A percentile compares a stretch with the other conserved stretches of the same genome.
Evolutionary conservation across 2,113 vertebrate genomes (phyloP).

Genomic region (Amblyornis subalaris): DNA sequence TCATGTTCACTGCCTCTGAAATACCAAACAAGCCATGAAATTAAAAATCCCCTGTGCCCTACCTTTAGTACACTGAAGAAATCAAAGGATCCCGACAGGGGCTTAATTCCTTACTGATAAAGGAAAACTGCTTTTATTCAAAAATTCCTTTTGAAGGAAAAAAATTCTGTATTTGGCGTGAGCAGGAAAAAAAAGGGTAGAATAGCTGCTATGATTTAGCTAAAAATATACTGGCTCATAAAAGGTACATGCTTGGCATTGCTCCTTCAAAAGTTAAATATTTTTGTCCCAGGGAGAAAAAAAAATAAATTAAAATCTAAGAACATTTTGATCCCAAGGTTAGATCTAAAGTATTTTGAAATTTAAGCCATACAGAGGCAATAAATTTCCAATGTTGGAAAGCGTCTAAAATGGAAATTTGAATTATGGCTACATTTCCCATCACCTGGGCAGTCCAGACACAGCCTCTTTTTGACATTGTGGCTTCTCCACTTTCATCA

Average conservation of each 20-base stretch:
- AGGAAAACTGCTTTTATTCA: neutral
- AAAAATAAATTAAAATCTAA: neutral
- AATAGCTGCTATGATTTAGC: neutral
- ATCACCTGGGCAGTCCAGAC: neutral
- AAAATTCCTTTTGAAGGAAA: neutral
- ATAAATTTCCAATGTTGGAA: neutral
- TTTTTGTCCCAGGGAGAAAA: neutral
- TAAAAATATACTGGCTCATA: neutral
- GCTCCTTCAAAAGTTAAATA: neutral
- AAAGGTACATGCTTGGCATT: neutral
- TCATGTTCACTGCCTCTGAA: neutral
- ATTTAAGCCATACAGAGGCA: neutral
- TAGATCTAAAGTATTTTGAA: neutral
- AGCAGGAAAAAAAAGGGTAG: neutral
- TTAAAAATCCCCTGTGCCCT: neutral
- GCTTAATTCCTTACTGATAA: slow-evolving; percentile 11
- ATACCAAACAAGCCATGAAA: slow-evolving; percentile 13
- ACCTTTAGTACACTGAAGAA: neutral
- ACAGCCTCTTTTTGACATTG: neutral
- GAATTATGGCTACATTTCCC: neutral
- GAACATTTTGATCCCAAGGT: slow-evolving; percentile 26
- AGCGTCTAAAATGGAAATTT: neutral
- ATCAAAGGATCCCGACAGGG: slow-evolving; percentile 6
- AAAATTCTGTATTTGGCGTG: neutral
- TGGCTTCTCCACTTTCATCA: neutral